Percentiles rank a stretch among this genome's conserved stretches.
phyloP scores from a whole-genome alignment of 2,797 vertebrate species.

The Podarcis lilfordi region DNA sequence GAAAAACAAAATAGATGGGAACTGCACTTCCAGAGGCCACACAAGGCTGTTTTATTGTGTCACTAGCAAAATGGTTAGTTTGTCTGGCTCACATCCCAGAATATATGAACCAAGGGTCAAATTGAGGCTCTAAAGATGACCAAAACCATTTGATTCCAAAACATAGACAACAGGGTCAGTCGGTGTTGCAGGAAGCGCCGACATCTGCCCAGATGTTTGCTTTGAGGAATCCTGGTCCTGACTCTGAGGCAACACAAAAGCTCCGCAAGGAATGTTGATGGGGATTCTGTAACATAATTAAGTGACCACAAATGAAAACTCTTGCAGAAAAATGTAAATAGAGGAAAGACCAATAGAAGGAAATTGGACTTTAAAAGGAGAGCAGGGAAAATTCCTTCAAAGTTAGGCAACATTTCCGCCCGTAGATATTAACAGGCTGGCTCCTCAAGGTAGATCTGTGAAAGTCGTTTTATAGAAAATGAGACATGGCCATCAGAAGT shows the following conservation, averaged over 20 bases:
- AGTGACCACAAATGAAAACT: background rate
- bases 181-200: background rate
- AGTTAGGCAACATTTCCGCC: background rate
- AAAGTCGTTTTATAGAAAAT: constrained; percentile 8
- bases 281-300: fast-evolving
- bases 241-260: background rate
- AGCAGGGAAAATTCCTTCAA: background rate
- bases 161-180: fast-evolving
- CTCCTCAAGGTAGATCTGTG: background rate
- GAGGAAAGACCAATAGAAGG: background rate
- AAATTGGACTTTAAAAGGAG: background rate
- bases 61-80: background rate
- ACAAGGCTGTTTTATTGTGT: constrained; percentile 14
- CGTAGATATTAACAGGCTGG: constrained; percentile 2
- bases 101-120: background rate
- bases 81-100: background rate
- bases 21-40: constrained; percentile 21
- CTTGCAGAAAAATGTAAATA: background rate
- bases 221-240: background rate
- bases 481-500: background rate
- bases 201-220: background rate
- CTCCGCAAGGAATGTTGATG: background rate
- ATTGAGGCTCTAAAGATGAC: background rate
- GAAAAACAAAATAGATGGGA: constrained; percentile 41
- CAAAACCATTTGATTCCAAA: background rate